Conservation (phyloP, 1,140 invertebrate genomes). For the Planococcus citri region DNA sequence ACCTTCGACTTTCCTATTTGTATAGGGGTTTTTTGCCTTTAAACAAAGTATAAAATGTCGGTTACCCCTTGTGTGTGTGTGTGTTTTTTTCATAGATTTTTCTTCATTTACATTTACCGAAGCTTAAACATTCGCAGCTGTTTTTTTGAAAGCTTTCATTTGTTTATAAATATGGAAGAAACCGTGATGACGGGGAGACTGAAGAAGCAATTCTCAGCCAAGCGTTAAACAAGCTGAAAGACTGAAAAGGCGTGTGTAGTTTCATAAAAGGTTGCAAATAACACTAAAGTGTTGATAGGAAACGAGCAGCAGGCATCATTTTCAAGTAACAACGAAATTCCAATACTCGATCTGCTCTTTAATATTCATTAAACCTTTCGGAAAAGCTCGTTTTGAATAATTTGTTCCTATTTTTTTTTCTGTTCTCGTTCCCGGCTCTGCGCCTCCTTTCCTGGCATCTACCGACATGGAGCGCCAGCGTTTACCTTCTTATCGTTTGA, state of each 20-base stretch:
- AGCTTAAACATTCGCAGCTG: constrained; percentile 2
- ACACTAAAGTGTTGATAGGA: not conserved
- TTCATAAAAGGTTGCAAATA: not conserved
- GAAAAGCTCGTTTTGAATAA: constrained; percentile 16
- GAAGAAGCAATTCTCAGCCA: not conserved
- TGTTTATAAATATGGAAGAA: not conserved
- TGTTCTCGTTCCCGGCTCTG: too few relatives aligned
- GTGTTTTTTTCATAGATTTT: too few relatives aligned
- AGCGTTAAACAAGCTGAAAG: not conserved
- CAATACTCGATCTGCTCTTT: constrained; percentile 13
- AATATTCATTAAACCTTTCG: constrained; percentile 20
- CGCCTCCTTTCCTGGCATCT: too few relatives aligned
- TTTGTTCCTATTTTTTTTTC: not conserved
- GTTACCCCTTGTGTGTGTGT: not conserved
- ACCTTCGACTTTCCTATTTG: not conserved
- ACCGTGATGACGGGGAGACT: not conserved
- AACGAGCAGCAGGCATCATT: not conserved
- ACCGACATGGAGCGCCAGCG: too few relatives aligned
- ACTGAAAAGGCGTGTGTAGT: not conserved
- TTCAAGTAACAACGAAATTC: not conserved
- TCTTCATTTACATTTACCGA: not conserved
- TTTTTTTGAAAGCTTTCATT: not conserved
- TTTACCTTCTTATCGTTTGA: too few relatives aligned
- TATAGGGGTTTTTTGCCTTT: too few relatives aligned
- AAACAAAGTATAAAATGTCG: not conserved